Evolutionary conservation across 2,797 vertebrate species (phyloP).

Genomic region (Threskiornis aethiopicus): DNA sequence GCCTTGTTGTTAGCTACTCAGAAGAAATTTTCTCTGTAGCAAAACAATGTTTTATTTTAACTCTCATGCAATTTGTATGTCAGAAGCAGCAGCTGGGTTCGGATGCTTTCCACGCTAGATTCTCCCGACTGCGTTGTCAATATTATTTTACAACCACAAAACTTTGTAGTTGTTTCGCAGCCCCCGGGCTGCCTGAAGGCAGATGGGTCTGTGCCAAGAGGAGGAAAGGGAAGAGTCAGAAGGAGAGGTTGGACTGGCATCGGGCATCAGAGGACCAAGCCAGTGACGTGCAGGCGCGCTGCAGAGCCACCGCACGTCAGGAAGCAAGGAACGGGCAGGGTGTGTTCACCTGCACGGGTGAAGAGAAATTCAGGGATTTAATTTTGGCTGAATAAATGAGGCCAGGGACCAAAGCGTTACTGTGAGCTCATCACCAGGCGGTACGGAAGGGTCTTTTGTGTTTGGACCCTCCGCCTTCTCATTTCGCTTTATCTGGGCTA

Average conservation of each 20-base stretch:
- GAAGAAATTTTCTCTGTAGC: not conserved
- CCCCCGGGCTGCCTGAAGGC: not conserved
- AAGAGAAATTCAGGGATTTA: not conserved
- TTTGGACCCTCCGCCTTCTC: not conserved
- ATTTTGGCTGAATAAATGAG: not conserved
- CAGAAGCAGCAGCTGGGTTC: not conserved
- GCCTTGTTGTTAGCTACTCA: not conserved
- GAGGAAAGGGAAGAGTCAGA: not conserved
- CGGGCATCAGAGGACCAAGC: not conserved
- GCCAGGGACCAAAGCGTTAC: not conserved
- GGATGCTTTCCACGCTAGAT: not conserved
- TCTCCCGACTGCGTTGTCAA: not conserved
- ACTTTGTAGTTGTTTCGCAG: not conserved
- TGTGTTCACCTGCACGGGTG: accelerated
- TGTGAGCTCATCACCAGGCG: not conserved
- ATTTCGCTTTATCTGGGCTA: not conserved
- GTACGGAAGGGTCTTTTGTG: not conserved
- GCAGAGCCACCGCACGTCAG: not conserved
- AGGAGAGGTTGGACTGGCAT: not conserved
- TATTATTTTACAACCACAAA: not conserved
- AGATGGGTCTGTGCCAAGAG: not conserved
- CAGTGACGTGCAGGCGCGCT: not conserved
- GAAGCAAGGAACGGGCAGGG: not conserved
- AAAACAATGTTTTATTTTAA: not conserved
- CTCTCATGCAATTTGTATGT: not conserved